Evolutionary conservation across 35 echinoderm and acorn worm genomes (phyloP), one percentile per base, ranked within the genome.

Genomic region (Strongylocentrotus purpuratus): DNA sequence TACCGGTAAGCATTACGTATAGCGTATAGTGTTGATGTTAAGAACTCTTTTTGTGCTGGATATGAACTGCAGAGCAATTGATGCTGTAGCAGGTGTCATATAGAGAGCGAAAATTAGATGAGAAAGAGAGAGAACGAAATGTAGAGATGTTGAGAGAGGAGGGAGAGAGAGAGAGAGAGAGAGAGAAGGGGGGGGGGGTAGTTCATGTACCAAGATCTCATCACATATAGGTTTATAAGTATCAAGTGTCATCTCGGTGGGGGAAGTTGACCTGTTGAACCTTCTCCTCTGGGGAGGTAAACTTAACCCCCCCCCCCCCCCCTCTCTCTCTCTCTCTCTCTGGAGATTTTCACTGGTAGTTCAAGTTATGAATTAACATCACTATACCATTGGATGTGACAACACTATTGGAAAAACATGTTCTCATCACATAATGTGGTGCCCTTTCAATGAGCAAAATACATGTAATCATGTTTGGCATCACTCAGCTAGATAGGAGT

Each of bases 221-320:
- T 46, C 45, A 88, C 9, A 86, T n/a, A 86, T 18, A 88, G 87
- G 20, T 15, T 9, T n/a, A 28, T n/a, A 86, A 86, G 33, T 46
- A n/a, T 88, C 32, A 88, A 88, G 28, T 88, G 7, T 33, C 31
- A 33, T 32, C 87, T 88, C 33, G 31, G 87, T 88, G 87, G 87
- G 87, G 87, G 87, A 88, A 41, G 45, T 88, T 88, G 87, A 88
- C 33, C 87, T 88, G n/a, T 88, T 13, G 45, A 33, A 32, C 45
- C 22, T 70, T 25, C 18, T 70, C 4, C 61, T 6, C 25, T 25
- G 20, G 60, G 61, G 25, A 28, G 61, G 61, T 25, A 70, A 20
- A 18, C 61, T 28, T 6, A 70, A 70, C 61, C 25, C n/a, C n/a
- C n/a, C n/a, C n/a, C n/a, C n/a, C 61, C 22, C 61, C 20, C 17